Evolutionary conservation across 2,888 invertebrate genomes (phyloP).

Genomic region (Napeogenes sylphis): DNA sequence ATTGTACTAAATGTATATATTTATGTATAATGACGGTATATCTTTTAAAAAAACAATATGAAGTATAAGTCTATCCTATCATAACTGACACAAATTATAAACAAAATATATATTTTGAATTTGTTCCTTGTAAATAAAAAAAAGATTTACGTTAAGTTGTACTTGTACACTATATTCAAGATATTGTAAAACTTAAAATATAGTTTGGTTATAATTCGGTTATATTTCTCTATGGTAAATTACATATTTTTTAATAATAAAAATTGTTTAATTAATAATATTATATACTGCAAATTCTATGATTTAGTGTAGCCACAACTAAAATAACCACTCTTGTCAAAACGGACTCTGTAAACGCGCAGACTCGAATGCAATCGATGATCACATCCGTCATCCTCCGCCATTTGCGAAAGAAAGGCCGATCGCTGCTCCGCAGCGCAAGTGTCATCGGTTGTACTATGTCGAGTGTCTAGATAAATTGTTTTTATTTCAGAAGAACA

Average conservation of each 20-base stretch:
- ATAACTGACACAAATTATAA: too few species aligned
- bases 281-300: background rate
- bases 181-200: too few species aligned
- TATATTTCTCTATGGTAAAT: too few species aligned
- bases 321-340: slow-evolving; percentile 28
- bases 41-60: too few species aligned
- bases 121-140: too few species aligned
- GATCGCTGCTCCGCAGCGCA: slow-evolving; percentile 68
- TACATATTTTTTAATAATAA: background rate
- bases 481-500: slow-evolving; percentile 60
- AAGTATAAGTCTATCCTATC: too few species aligned
- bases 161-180: too few species aligned
- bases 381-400: slow-evolving; percentile 76
- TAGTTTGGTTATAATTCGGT: too few species aligned
- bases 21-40: too few species aligned
- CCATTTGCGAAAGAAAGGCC: slow-evolving; percentile 74
- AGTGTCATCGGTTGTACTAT: slow-evolving; percentile 69
- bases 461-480: slow-evolving; percentile 67
- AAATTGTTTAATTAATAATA: background rate
- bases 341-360: slow-evolving; percentile 52
- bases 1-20: too few species aligned
- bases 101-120: too few species aligned
- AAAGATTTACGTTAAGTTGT: too few species aligned
- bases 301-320: slow-evolving; percentile 29
- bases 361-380: slow-evolving; percentile 71